Evolutionary conservation across 2,888 invertebrate genomes (phyloP).

Genomic region (Cataglyphis cursor): DNA sequence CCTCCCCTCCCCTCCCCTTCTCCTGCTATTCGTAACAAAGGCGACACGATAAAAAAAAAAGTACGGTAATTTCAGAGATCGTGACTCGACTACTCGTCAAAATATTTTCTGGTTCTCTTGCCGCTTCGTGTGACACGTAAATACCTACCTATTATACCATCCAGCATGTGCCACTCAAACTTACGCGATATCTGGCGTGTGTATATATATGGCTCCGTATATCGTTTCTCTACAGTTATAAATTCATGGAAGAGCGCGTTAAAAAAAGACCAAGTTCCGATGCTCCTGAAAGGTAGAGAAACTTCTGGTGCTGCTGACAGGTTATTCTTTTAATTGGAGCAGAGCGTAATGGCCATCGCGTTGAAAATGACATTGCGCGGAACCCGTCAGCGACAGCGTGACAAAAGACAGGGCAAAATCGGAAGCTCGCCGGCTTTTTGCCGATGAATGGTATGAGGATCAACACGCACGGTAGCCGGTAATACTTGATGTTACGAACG

Average conservation of each 20-base stretch:
- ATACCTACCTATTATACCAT: constrained; percentile 45
- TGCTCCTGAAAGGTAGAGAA: constrained; percentile 43
- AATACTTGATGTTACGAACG: constrained; percentile 87
- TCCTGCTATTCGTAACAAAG: constrained; percentile 52
- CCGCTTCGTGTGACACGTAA: constrained; percentile 48
- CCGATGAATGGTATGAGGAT: constrained; percentile 83
- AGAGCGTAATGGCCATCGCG: constrained; percentile 55
- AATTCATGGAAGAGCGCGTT: constrained; percentile 49
- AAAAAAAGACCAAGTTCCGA: constrained; percentile 33
- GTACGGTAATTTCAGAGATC: constrained; percentile 56
- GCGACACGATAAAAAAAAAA: constrained; percentile 41
- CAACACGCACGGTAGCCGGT: constrained; percentile 85
- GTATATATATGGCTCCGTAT: neutral
- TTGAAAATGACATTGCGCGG: constrained; percentile 67
- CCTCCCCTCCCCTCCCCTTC: too few relatives aligned
- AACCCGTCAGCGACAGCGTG: constrained; percentile 62
- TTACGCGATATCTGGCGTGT: constrained; percentile 39
- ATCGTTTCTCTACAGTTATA: constrained; percentile 23
- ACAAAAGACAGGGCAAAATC: constrained; percentile 68
- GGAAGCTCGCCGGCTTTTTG: constrained; percentile 80
- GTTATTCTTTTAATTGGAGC: constrained; percentile 58
- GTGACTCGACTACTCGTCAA: constrained; percentile 52
- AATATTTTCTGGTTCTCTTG: constrained; percentile 53
- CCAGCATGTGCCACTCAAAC: constrained; percentile 41
- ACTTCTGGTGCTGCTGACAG: constrained; percentile 43